Conservation (phyloP, 2,888 invertebrate genomes). For the Cancer borealis region DNA sequence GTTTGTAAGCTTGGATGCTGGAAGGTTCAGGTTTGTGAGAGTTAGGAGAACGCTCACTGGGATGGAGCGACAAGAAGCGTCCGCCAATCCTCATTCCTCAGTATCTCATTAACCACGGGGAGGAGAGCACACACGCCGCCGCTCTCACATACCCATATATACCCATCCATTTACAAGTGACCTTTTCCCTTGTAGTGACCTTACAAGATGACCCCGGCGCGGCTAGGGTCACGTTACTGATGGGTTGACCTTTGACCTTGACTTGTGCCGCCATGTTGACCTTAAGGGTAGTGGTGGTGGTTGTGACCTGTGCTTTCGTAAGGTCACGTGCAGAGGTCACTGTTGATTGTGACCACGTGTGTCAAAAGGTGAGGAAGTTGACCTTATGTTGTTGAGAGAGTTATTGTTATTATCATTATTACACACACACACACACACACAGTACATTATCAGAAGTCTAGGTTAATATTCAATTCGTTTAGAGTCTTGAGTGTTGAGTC, state of each 20-base stretch:
- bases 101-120: not conserved
- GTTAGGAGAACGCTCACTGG: not conserved
- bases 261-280: not conserved
- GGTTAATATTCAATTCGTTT: too few relatives aligned
- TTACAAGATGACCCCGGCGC: not conserved
- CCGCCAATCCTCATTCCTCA: not conserved
- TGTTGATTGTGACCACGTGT: not conserved
- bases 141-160: not conserved
- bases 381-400: not conserved
- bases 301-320: not conserved
- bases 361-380: not conserved
- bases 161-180: not conserved
- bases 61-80: not conserved
- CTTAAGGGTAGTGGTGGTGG: not conserved
- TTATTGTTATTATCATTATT: not conserved
- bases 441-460: too few relatives aligned
- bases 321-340: not conserved
- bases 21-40: not conserved
- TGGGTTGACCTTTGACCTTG: not conserved
- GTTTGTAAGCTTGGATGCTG: not conserved
- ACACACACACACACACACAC: too few relatives aligned
- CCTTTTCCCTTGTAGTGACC: not conserved
- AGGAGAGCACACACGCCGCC: not conserved
- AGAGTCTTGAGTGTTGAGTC: too few relatives aligned
- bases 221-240: not conserved